Conservation (phyloP, 1,140 invertebrate genomes). For the Nautilus pompilius region DNA sequence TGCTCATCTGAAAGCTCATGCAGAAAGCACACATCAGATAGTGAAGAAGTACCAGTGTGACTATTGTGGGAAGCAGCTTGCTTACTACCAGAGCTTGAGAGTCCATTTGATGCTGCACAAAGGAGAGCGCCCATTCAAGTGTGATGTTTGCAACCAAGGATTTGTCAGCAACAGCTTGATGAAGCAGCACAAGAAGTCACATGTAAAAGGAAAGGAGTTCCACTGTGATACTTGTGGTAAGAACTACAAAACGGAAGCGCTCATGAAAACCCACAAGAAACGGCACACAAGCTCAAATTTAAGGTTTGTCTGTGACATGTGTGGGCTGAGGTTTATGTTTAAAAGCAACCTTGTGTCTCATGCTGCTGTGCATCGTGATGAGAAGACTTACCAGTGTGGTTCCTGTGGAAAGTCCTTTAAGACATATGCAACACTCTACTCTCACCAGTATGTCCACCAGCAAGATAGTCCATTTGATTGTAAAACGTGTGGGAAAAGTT, state of each 20-base stretch:
- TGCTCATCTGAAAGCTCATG: slow-evolving; percentile 42
- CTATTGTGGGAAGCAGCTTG: slow-evolving; percentile 70
- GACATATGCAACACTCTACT: slow-evolving; percentile 42
- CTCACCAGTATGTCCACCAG: slow-evolving; percentile 60
- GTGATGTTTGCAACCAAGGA: slow-evolving; percentile 68
- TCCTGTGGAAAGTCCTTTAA: slow-evolving; percentile 45
- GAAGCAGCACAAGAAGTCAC: slow-evolving; percentile 63
- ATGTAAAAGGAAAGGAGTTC: slow-evolving; percentile 45
- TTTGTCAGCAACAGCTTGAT: slow-evolving; percentile 87
- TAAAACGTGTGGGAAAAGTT: slow-evolving; percentile 61
- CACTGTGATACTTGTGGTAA: slow-evolving; percentile 41
- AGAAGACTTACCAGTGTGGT: slow-evolving; percentile 28
- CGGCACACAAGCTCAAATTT: slow-evolving; percentile 35
- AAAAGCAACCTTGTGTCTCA: slow-evolving; percentile 43
- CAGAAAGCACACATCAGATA: slow-evolving; percentile 30
- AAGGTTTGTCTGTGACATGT: slow-evolving; percentile 47
- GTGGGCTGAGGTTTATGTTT: slow-evolving; percentile 47
- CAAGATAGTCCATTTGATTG: slow-evolving; percentile 58
- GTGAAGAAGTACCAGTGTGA: slow-evolving; percentile 35
- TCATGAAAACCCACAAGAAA: slow-evolving; percentile 35
- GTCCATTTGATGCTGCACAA: slow-evolving; percentile 81
- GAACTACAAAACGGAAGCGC: slow-evolving; percentile 37
- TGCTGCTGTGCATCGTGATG: slow-evolving; percentile 32
- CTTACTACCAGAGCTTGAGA: slow-evolving; percentile 82
- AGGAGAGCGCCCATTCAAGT: slow-evolving; percentile 73